A percentile compares a stretch with the other conserved stretches of the same genome.
Conservation (phyloP, 2,113 vertebrate species). For the Forbesichthys agassizii region DNA sequence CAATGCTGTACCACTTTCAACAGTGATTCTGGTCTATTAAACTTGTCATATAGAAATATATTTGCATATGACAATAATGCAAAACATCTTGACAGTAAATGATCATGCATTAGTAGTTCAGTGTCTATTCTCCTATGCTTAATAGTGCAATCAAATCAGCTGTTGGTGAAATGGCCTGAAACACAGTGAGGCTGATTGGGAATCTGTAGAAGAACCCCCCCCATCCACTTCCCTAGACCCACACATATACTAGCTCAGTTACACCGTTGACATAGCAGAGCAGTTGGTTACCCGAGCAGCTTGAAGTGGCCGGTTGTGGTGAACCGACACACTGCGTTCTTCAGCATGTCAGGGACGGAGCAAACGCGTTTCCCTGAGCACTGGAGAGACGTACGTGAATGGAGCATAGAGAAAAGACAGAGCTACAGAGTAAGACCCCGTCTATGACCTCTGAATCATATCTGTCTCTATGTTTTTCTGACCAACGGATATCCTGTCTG, state of each 20-base stretch:
- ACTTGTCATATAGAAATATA: too few relatives aligned
- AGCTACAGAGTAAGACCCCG: conserved; percentile 45
- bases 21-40: too few relatives aligned
- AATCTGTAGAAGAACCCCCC: too few relatives aligned
- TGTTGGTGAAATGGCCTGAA: too few relatives aligned
- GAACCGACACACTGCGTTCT: background rate
- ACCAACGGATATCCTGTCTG: background rate
- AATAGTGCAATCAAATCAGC: too few relatives aligned
- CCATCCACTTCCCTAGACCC: background rate
- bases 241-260: conserved; percentile 22
- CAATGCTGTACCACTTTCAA: too few relatives aligned
- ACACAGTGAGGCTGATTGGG: background rate
- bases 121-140: too few relatives aligned
- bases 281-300: conserved; percentile 18
- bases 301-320: background rate
- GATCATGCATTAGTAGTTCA: too few relatives aligned
- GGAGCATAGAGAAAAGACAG: conserved; percentile 64
- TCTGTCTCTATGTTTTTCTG: background rate
- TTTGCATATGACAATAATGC: too few relatives aligned
- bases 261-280: conserved; percentile 13
- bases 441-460: conserved; percentile 1
- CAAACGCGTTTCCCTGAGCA: conserved; percentile 37
- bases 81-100: too few relatives aligned
- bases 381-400: conserved; percentile 49
- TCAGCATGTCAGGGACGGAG: conserved; percentile 33